Percentiles rank a stretch among this genome's conserved stretches.
phyloP scores from a whole-genome alignment of 2,888 invertebrate species.

The Eucera pruinosa region DNA sequence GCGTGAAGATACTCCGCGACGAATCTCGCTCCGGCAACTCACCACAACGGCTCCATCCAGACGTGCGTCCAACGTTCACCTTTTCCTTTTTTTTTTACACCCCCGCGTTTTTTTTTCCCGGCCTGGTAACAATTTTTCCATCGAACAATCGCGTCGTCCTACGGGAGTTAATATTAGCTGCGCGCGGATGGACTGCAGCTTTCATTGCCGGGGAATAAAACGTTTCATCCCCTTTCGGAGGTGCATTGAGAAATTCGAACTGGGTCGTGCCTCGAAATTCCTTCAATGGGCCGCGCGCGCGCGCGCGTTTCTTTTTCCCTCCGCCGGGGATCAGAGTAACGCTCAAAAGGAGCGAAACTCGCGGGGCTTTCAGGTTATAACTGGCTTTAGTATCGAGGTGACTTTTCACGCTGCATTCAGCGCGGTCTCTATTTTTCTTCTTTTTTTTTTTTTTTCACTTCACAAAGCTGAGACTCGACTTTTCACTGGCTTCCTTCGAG shows the following conservation, averaged over 20 bases:
- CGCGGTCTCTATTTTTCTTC: slow-evolving; percentile 46
- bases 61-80: slow-evolving; percentile 40
- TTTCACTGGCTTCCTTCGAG: background rate
- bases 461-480: slow-evolving; percentile 14
- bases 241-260: slow-evolving; percentile 71
- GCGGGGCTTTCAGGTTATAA: slow-evolving; percentile 58
- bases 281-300: slow-evolving; percentile 64
- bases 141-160: slow-evolving; percentile 28
- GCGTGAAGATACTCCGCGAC: slow-evolving; percentile 28
- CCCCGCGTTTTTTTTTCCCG: slow-evolving; percentile 2
- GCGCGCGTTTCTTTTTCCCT: background rate
- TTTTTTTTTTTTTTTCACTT: slow-evolving; percentile 62
- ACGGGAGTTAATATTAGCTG: slow-evolving; percentile 55
- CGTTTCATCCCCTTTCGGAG: slow-evolving; percentile 24
- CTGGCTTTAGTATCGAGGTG: slow-evolving; percentile 65
- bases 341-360: slow-evolving; percentile 60
- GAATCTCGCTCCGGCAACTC: slow-evolving; percentile 55
- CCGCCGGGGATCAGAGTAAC: slow-evolving; percentile 64
- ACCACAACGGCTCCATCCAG: slow-evolving; percentile 51
- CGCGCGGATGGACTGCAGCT: slow-evolving; percentile 37
- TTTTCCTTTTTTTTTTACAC: no score
- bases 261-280: slow-evolving; percentile 67
- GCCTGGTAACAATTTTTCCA: background rate
- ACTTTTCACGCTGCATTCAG: slow-evolving; percentile 68
- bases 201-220: slow-evolving; percentile 43